Conservation (phyloP, 2,888 invertebrate genomes). For the Dryobotodes eremita region DNA sequence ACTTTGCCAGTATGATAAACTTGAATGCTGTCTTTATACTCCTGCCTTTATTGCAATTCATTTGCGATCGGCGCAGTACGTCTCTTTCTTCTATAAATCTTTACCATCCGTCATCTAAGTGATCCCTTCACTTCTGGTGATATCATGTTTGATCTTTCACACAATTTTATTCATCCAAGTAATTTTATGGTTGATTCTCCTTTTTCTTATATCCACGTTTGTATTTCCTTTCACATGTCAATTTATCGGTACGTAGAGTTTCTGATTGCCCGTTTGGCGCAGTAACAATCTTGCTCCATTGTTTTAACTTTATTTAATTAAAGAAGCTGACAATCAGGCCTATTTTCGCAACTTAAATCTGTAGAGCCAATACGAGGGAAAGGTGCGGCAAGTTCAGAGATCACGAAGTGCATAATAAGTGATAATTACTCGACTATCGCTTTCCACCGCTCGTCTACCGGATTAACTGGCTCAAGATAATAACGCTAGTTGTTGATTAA, state of each 20-base stretch:
- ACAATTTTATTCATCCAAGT: no score
- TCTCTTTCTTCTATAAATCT: background rate
- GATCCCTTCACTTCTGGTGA: no score
- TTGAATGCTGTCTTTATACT: background rate
- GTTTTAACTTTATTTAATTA: background rate
- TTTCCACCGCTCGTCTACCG: slow-evolving; percentile 18
- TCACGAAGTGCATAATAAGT: slow-evolving; percentile 5
- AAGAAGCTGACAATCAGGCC: background rate
- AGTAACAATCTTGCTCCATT: background rate
- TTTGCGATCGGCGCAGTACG: background rate
- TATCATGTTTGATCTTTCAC: no score
- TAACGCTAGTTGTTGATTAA: background rate
- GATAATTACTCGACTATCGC: slow-evolving; percentile 19
- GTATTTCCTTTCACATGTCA: no score
- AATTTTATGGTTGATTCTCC: no score
- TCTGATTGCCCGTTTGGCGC: background rate
- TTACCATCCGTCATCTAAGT: background rate
- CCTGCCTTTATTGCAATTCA: background rate
- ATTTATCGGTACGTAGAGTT: no score
- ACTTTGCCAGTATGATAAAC: background rate
- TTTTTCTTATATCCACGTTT: no score
- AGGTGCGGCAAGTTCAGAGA: slow-evolving; percentile 2
- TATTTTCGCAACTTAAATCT: background rate
- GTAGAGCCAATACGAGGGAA: background rate
- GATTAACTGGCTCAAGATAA: slow-evolving; percentile 19